phyloP scores from a whole-genome alignment of 2,797 vertebrate genomes.

The Orientallactaga sibirica region DNA sequence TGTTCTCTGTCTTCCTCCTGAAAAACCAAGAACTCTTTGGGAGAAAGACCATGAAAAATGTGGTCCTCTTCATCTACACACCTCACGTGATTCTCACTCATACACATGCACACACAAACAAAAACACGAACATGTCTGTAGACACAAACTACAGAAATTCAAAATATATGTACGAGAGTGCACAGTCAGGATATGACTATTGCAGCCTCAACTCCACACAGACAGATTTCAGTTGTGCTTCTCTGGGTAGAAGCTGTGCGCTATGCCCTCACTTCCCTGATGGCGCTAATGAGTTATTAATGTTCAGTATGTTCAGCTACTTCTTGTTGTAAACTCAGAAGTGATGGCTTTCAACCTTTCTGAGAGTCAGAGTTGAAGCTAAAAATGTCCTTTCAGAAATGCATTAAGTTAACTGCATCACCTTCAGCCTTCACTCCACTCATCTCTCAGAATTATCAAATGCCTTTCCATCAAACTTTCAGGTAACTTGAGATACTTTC shows the following conservation, averaged over 20 bases:
- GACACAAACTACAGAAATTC: not conserved
- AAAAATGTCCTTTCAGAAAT: not conserved
- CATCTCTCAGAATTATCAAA: not conserved
- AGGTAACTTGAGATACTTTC: not conserved
- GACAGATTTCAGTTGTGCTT: not conserved
- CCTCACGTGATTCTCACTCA: not conserved
- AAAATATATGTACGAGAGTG: not conserved
- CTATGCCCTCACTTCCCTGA: not conserved
- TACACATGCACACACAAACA: too few species aligned
- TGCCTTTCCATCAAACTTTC: conserved; percentile 27
- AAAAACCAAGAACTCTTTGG: not conserved
- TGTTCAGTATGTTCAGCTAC: not conserved
- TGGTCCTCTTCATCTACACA: not conserved
- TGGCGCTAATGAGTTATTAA: not conserved
- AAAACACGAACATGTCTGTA: too few species aligned
- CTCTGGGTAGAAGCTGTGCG: not conserved
- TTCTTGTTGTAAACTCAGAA: not conserved
- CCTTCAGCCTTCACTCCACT: not conserved
- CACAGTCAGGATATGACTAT: not conserved
- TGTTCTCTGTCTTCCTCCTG: not conserved
- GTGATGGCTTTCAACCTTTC: not conserved
- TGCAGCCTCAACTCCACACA: not conserved
- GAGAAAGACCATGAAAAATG: not conserved
- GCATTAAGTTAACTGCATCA: not conserved
- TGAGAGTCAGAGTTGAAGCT: not conserved